Evolutionary conservation across 2,797 vertebrate species (phyloP).

Genomic region (Scomberomorus guttatus): DNA sequence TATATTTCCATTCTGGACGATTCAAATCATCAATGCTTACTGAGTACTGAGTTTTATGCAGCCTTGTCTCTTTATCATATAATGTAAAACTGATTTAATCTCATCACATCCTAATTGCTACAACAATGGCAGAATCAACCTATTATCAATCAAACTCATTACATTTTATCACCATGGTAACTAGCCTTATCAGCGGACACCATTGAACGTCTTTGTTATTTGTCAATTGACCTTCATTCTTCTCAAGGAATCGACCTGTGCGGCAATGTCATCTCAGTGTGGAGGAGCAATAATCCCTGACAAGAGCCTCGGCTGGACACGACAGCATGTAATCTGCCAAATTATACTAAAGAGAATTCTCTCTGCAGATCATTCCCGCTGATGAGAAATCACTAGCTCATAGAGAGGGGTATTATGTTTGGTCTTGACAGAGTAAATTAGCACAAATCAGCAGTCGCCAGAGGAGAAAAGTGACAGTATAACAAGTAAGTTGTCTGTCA

Average conservation of each 20-base stretch:
- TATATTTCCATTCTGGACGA: neutral
- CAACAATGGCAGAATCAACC: constrained; percentile 30
- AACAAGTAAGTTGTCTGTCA: neutral
- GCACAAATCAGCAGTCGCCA: neutral
- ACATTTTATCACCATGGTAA: constrained; percentile 68
- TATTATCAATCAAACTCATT: constrained; percentile 52
- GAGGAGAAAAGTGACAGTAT: neutral
- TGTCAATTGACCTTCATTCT: constrained; percentile 64
- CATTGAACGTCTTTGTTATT: constrained; percentile 49
- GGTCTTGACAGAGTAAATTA: constrained; percentile 29
- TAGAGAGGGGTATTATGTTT: constrained; percentile 1
- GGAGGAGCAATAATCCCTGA: constrained; percentile 38
- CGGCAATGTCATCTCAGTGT: constrained; percentile 13
- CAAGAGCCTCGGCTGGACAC: constrained; percentile 7
- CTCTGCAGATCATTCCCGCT: constrained; percentile 25
- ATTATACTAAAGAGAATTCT: constrained; percentile 20
- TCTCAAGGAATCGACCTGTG: constrained; percentile 54
- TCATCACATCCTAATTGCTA: constrained; percentile 47
- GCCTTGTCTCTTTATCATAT: constrained; percentile 31
- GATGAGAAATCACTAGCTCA: constrained; percentile 26
- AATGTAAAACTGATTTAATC: constrained; percentile 39
- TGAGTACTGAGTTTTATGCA: neutral
- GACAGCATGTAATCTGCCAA: constrained; percentile 36
- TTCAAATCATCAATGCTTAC: neutral
- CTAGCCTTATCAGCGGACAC: constrained; percentile 61